phyloP scores from a whole-genome alignment of 53 echinoderm and acorn worm genomes.

The Zoroaster sp. region DNA sequence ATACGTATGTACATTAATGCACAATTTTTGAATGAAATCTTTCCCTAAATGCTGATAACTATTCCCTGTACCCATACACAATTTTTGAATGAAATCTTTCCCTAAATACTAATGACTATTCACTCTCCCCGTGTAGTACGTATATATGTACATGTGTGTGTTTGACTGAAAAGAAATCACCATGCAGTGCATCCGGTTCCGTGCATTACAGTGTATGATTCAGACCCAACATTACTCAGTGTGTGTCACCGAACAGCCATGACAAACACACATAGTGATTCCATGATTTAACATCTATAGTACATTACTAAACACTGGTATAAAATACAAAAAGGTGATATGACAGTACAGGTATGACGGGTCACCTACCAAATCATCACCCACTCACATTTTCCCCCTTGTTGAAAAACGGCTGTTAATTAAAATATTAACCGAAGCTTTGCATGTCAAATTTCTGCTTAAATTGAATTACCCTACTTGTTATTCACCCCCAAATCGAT shows the following conservation, averaged over 20 bases:
- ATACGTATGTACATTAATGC: too few relatives aligned
- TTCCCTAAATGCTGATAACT: too few relatives aligned
- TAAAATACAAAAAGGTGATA: too few relatives aligned
- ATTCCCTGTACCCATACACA: too few relatives aligned
- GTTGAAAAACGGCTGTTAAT: neutral
- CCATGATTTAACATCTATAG: too few relatives aligned
- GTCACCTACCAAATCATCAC: neutral
- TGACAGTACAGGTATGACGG: neutral
- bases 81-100: too few relatives aligned
- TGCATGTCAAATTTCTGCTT: neutral
- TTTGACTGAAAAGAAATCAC: neutral
- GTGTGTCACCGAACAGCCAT: neutral
- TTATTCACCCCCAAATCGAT: too few relatives aligned
- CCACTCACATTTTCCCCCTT: neutral
- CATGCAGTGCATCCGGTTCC: neutral
- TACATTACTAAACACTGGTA: too few relatives aligned
- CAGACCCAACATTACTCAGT: slow-evolving; percentile 25
- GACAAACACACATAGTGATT: too few relatives aligned
- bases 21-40: too few relatives aligned
- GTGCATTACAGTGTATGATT: neutral
- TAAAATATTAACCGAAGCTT: neutral
- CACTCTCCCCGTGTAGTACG: too few relatives aligned
- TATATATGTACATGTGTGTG: neutral
- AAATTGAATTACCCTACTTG: neutral
- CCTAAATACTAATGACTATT: too few relatives aligned